Base-by-base conservation (phyloP, 2,797 vertebrate species). In the Anableps anableps region DNA sequence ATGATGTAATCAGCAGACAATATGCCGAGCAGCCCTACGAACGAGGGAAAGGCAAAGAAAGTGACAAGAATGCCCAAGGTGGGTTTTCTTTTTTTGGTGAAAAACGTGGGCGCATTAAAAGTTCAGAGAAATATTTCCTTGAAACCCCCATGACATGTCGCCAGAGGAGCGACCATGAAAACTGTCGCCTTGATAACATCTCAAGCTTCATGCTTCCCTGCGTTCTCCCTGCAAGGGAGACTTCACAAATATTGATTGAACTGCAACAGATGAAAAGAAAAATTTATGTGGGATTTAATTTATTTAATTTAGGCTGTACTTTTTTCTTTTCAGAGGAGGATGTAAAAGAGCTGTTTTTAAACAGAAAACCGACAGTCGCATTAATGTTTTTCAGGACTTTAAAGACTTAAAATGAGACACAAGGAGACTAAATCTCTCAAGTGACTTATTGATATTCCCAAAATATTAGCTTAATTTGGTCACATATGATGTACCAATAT, bases 1-100 rank as follows among this genome's bases (percentile, higher is more conserved):
- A 91, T 92, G 90, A 92, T 90, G 87, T 83, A 90, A 92, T 90
- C 89, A 84, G 78, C 82, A 92, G 85, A 92, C 92, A 91, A 85
- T 86, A 88, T 78, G 81, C 26, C 45, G 74, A 85, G 86, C 86
- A 76, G 86, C 64, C 70, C 74, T 13, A 23, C 74, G n/a, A 81
- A 81, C 48, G 16, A 29, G 41, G 79, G 85, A 41, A 53, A 55
- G 53, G 83, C 77, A 21, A 38, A 83, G 89, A 91, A 81, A 88
- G 86, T 55, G 76, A 73, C 47, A 74, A 85, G 84, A 88, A 79
- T 55, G 83, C 90, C 87, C 83, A 78, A 88, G 90, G 88, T 92
- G 84, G 64, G 64, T 14, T 60, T 60, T 31, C 29, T 17, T 38
- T 43, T 47, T 89, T 90, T 86, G 85, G 78, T 76, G 29, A 47